Conservation (phyloP, 2,888 invertebrate genomes). For the Chloromyia formosa region DNA sequence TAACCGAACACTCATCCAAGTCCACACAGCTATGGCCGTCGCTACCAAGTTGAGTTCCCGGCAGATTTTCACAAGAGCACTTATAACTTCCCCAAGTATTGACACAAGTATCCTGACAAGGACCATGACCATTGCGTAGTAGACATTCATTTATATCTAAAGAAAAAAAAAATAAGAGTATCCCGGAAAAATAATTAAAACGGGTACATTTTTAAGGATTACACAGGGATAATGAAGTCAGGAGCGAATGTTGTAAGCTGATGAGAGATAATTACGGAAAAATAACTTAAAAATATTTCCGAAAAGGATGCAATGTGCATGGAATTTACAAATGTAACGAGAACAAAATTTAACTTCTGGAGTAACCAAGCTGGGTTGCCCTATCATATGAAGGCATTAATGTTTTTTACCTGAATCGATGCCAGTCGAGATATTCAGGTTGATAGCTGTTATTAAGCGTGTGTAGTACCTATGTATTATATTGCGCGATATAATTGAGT, state of each 20-base stretch:
- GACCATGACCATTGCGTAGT: conserved; percentile 68
- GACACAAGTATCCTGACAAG: conserved; percentile 69
- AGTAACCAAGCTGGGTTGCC: no score
- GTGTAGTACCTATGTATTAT: no score
- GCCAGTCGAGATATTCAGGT: no score
- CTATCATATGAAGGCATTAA: no score
- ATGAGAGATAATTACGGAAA: neutral
- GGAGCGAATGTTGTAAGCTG: neutral
- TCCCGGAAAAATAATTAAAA: no score
- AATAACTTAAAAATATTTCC: neutral
- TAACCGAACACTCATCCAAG: conserved; percentile 50
- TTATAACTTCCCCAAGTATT: conserved; percentile 68
- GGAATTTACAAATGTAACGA: no score
- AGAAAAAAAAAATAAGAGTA: no score
- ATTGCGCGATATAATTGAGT: no score
- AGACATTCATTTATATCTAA: conserved; percentile 69
- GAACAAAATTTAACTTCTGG: no score
- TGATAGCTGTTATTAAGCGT: no score
- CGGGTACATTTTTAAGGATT: neutral
- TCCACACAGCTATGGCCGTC: conserved; percentile 67
- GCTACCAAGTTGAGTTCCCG: conserved; percentile 66
- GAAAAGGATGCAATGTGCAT: no score
- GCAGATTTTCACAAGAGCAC: conserved; percentile 67
- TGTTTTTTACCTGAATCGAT: no score
- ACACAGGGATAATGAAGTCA: neutral